phyloP scores from a whole-genome alignment of 92 coral and sea anemone species.

The Pocillopora meandrina region DNA sequence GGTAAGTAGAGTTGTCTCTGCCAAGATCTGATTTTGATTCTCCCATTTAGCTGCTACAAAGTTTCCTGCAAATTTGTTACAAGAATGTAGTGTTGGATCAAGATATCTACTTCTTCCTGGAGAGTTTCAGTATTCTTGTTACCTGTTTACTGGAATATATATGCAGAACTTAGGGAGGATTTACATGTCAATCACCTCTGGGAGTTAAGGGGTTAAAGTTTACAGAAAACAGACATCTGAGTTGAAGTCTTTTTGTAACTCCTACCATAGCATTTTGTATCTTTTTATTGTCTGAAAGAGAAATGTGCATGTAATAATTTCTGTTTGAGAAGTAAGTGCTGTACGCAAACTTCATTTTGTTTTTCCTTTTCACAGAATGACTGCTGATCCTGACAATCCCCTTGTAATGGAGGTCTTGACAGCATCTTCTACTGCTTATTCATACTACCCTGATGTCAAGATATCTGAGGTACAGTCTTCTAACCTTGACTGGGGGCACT shows the following conservation, averaged over 20 bases:
- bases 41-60: not conserved
- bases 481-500: too few relatives aligned
- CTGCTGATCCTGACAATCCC: slow-evolving; percentile 95
- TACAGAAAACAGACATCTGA: too few relatives aligned
- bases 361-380: slow-evolving; percentile 67
- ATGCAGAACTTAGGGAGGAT: too few relatives aligned
- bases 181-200: too few relatives aligned
- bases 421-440: slow-evolving; percentile 95
- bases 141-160: too few relatives aligned
- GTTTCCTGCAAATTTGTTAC: not conserved
- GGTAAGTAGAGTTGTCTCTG: slow-evolving; percentile 59
- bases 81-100: too few relatives aligned
- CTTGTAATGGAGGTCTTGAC: slow-evolving; percentile 91
- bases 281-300: not conserved
- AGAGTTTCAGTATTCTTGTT: too few relatives aligned
- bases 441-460: slow-evolving; percentile 87
- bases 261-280: not conserved
- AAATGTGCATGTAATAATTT: not conserved
- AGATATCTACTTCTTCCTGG: too few relatives aligned
- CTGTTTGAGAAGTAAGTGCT: too few relatives aligned
- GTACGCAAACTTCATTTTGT: not conserved
- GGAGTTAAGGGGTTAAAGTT: too few relatives aligned
- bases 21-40: not conserved
- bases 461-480: slow-evolving; percentile 73
- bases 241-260: not conserved